phyloP scores from a whole-genome alignment of 2,113 vertebrate genomes.

The Entomyzon cyanotis region DNA sequence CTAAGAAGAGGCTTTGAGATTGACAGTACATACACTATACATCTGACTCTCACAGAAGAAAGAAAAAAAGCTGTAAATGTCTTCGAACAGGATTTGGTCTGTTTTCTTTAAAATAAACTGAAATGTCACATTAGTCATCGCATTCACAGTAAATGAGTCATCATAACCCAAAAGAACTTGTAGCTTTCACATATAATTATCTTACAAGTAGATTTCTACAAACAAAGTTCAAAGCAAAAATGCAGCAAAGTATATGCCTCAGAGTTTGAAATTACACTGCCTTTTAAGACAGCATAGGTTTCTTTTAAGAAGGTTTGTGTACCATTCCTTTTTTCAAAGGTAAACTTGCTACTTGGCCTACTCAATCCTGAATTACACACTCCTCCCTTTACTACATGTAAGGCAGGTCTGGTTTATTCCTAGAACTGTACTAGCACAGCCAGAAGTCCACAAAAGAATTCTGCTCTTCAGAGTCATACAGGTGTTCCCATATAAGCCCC shows the following conservation, averaged over 20 bases:
- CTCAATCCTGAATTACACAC: neutral
- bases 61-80: neutral
- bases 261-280: neutral
- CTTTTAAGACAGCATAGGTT: neutral
- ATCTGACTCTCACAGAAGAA: neutral
- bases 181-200: neutral
- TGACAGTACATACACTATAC: neutral
- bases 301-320: neutral
- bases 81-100: neutral
- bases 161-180: neutral
- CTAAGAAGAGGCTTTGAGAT: neutral
- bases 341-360: neutral
- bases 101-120: slow-evolving; percentile 26
- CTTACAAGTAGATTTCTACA: neutral
- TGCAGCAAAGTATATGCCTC: neutral
- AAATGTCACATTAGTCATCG: slow-evolving; percentile 33
- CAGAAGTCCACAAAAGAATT: neutral
- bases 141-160: neutral
- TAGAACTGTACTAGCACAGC: neutral
- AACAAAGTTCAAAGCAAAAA: neutral
- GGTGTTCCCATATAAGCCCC: neutral
- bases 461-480: neutral
- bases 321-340: neutral
- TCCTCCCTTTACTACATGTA: neutral
- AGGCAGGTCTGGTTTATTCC: neutral